Percentiles rank a stretch among this genome's conserved stretches.
Evolutionary conservation across 2,888 invertebrate genomes (phyloP).

Genomic region (Iselma pallidipennis): DNA sequence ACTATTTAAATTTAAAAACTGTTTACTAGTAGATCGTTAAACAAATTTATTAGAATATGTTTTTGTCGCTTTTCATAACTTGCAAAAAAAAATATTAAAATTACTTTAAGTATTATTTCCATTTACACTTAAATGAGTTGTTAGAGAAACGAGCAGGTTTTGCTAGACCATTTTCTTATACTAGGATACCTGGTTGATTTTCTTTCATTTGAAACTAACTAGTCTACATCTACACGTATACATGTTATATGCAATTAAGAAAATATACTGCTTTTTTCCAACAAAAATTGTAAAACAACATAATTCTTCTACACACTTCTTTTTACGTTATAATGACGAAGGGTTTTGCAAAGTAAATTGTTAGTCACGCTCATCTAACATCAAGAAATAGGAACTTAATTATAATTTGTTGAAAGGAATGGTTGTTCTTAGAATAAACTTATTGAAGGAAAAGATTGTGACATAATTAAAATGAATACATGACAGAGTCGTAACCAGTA

Average conservation of each 20-base stretch:
- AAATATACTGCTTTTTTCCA: neutral
- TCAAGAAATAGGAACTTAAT: neutral
- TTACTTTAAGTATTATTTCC: neutral
- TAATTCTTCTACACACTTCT: neutral
- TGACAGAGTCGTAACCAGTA: no score
- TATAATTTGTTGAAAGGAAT: neutral
- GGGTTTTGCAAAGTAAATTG: neutral
- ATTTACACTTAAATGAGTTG: neutral
- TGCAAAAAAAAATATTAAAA: neutral
- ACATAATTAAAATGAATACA: no score
- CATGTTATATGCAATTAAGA: neutral
- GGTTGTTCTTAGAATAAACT: no score
- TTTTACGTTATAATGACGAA: no score
- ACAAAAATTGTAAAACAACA: neutral
- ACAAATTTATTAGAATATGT: neutral
- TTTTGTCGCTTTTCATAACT: no score
- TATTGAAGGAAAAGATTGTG: no score
- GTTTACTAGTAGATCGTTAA: no score
- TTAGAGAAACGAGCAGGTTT: neutral
- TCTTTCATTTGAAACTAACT: neutral
- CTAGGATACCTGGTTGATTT: neutral
- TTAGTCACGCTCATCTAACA: neutral
- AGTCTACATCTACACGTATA: neutral
- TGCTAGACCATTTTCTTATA: neutral
- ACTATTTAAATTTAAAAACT: no score